A percentile compares a stretch with the other conserved stretches of the same genome.
These are phyloP conservation scores for Epinephelus fuscoguttatus DNA, from an alignment of 2,113 vertebrate species.

Conservation along the genomic window DNA sequence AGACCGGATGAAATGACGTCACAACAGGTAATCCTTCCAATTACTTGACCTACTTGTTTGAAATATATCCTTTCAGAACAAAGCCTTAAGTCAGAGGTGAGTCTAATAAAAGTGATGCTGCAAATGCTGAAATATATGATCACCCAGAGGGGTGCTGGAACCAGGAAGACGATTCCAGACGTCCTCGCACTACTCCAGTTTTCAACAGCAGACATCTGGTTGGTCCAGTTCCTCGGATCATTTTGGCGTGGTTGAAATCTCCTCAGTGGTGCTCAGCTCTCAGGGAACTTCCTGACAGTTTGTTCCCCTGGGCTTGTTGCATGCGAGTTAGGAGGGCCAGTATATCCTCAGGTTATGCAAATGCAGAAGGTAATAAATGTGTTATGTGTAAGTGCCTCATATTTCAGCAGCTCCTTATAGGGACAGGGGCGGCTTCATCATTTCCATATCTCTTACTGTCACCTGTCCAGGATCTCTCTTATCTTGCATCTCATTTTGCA, in stretches of 20 bases:
- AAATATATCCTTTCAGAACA: background rate
- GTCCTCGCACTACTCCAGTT: background rate
- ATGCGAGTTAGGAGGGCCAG: slow-evolving; percentile 22
- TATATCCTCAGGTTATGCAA: slow-evolving; percentile 60
- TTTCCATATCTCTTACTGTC: slow-evolving; percentile 31
- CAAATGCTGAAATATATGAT: background rate
- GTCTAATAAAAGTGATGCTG: background rate
- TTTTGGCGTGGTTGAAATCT: background rate
- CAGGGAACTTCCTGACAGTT: slow-evolving; percentile 39
- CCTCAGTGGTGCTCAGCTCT: background rate
- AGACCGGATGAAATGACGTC: background rate
- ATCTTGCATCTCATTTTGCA: slow-evolving; percentile 18
- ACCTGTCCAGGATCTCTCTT: slow-evolving; percentile 17
- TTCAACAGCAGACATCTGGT: slow-evolving; percentile 35
- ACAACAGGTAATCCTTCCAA: background rate
- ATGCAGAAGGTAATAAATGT: slow-evolving; percentile 15
- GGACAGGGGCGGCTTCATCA: background rate
- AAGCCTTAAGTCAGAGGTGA: background rate
- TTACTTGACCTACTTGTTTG: background rate
- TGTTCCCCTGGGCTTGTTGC: slow-evolving; percentile 18
- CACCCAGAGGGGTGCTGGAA: background rate
- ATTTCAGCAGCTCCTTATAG: background rate
- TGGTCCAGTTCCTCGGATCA: slow-evolving; percentile 42
- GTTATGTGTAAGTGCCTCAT: background rate
- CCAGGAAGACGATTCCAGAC: background rate